These are phyloP conservation scores for Lysandra bellargus DNA, from an alignment of 2,888 invertebrate species.

Conservation along the genomic window DNA sequence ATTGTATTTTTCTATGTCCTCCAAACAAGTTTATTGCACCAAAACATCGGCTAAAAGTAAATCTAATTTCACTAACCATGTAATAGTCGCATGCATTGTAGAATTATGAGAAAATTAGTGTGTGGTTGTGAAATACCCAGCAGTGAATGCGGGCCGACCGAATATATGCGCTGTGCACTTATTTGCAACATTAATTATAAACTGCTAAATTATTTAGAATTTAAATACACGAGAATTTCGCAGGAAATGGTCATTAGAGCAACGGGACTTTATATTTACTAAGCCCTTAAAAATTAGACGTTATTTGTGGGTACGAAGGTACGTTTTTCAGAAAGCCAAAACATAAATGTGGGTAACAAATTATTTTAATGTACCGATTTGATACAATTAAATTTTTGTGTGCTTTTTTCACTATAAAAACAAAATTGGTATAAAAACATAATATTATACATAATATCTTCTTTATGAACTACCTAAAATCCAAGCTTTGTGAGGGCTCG, in stretches of 20 bases:
- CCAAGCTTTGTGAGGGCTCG: too few relatives aligned
- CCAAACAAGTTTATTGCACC: background rate
- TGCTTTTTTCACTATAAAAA: too few relatives aligned
- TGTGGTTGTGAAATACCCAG: conserved; percentile 32
- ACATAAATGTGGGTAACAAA: background rate
- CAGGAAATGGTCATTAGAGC: background rate
- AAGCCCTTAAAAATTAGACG: background rate
- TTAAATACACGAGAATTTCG: background rate
- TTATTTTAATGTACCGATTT: too few relatives aligned
- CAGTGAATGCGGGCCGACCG: conserved; percentile 23
- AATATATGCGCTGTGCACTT: conserved; percentile 32
- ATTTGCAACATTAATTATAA: conserved; percentile 30
- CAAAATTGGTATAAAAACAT: too few relatives aligned
- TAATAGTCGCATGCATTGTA: conserved; percentile 26
- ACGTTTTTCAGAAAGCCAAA: background rate
- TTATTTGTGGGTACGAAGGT: background rate
- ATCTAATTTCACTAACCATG: conserved; percentile 32
- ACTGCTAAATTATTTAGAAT: conserved; percentile 7
- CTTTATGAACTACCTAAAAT: too few relatives aligned
- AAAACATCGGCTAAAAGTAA: conserved; percentile 21
- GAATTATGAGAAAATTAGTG: conserved; percentile 33
- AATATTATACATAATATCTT: too few relatives aligned
- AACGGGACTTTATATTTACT: background rate
- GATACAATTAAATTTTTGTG: too few relatives aligned
- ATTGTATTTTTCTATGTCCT: background rate